These are phyloP conservation scores for Coelopa pilipes DNA, from an alignment of 2,888 invertebrate genomes.

Conservation along the genomic window DNA sequence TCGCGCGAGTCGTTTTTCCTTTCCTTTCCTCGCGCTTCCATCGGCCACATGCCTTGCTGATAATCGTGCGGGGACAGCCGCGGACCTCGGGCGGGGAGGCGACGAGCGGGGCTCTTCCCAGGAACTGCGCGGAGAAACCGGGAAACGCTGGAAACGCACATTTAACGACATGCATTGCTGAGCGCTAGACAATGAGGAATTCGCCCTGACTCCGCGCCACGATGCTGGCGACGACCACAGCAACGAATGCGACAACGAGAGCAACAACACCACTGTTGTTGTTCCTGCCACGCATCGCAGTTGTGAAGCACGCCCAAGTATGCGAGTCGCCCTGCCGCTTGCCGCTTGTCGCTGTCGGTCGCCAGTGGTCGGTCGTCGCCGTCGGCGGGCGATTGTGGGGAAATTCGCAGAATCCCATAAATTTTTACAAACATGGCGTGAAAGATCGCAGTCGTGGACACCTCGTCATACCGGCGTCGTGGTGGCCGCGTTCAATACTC, in stretches of 20 bases:
- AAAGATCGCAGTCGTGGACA: constrained; percentile 34
- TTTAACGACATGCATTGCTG: constrained; percentile 13
- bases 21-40: background rate
- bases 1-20: background rate
- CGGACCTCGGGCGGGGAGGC: too few species aligned
- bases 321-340: constrained; percentile 10
- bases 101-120: background rate
- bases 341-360: too few species aligned
- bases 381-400: background rate
- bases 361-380: too few species aligned
- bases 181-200: constrained; percentile 18
- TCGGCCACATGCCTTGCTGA: background rate
- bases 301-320: constrained; percentile 29
- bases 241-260: background rate
- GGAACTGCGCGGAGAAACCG: background rate
- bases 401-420: constrained; percentile 30
- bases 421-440: constrained; percentile 33
- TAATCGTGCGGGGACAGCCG: background rate
- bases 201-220: background rate
- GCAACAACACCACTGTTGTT: constrained; percentile 11
- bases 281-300: background rate
- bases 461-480: constrained; percentile 24
- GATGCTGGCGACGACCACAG: too few species aligned
- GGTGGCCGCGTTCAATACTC: background rate
- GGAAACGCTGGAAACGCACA: background rate